Evolutionary conservation across 2,113 vertebrate genomes (phyloP).

Genomic region (Bujurquina vittata): DNA sequence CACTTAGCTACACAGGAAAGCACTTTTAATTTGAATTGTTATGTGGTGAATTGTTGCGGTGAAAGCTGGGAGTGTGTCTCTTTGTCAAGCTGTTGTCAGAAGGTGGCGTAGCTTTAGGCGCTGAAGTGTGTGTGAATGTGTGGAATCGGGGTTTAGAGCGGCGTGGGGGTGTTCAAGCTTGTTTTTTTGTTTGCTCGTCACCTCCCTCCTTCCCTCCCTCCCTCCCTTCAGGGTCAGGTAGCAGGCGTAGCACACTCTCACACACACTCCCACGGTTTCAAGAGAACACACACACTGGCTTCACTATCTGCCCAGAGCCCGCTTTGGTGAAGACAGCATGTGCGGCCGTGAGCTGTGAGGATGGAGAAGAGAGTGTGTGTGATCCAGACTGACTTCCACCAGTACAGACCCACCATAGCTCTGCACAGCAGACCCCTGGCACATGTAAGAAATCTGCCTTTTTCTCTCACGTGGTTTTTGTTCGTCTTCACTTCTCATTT

Average conservation of each 20-base stretch:
- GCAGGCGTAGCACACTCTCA: slow-evolving; percentile 62
- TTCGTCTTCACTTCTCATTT: background rate
- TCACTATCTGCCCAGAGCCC: slow-evolving; percentile 63
- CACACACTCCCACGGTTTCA: slow-evolving; percentile 43
- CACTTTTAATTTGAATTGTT: background rate
- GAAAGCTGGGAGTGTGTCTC: background rate
- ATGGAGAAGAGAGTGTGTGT: slow-evolving; percentile 86
- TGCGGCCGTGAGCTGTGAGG: slow-evolving; percentile 68
- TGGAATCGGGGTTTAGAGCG: background rate
- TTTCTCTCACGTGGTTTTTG: background rate
- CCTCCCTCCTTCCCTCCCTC: slow-evolving; percentile 43
- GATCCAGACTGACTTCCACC: slow-evolving; percentile 86
- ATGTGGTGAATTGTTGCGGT: slow-evolving; percentile 1
- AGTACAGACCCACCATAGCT: slow-evolving; percentile 78
- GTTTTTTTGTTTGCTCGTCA: slow-evolving; percentile 71
- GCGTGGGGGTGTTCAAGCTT: slow-evolving; percentile 61
- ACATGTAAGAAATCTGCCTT: slow-evolving; percentile 72
- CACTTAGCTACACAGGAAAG: background rate
- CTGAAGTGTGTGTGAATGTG: slow-evolving; percentile 16
- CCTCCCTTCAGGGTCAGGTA: slow-evolving; percentile 77
- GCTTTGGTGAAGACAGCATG: slow-evolving; percentile 75
- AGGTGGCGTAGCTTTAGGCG: slow-evolving; percentile 35
- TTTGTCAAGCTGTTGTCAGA: slow-evolving; percentile 44
- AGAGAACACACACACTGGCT: slow-evolving; percentile 38
- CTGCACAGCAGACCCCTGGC: slow-evolving; percentile 67